Percentiles rank a stretch among this genome's conserved stretches.
Evolutionary conservation across 2,113 vertebrate species (phyloP).

Genomic region (Physeter macrocephalus): DNA sequence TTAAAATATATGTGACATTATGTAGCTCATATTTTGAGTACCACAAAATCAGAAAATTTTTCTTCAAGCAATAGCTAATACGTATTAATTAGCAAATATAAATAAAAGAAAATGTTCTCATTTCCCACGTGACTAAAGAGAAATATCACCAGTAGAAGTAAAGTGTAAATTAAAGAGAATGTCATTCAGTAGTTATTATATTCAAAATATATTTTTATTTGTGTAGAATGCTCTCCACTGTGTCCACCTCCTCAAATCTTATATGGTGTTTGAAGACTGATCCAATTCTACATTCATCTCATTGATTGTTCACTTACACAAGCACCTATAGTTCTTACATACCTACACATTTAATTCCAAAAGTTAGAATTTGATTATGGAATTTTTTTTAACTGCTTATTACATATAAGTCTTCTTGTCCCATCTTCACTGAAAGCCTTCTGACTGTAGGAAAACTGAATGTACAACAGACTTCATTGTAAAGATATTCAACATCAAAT

Average conservation of each 20-base stretch:
- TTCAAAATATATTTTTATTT: neutral
- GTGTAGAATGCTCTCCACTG: neutral
- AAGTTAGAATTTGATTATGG: neutral
- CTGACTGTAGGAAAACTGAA: neutral
- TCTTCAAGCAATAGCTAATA: neutral
- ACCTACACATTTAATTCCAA: neutral
- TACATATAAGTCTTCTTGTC: neutral
- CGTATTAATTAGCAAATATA: neutral
- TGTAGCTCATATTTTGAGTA: neutral
- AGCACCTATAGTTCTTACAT: neutral
- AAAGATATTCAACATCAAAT: neutral
- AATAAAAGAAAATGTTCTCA: constrained; percentile 13
- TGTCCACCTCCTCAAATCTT: neutral
- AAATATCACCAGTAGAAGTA: neutral
- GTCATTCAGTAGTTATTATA: neutral
- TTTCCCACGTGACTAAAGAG: neutral
- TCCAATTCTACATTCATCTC: neutral
- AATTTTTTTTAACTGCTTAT: neutral
- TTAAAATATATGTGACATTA: neutral
- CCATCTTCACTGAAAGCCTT: neutral
- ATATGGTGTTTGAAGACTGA: neutral
- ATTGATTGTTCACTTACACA: neutral
- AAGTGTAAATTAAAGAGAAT: neutral
- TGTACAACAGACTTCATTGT: neutral
- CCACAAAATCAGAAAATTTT: neutral